phyloP scores from a whole-genome alignment of 2,797 vertebrate species.

The Cynodonichthys magdalenae region DNA sequence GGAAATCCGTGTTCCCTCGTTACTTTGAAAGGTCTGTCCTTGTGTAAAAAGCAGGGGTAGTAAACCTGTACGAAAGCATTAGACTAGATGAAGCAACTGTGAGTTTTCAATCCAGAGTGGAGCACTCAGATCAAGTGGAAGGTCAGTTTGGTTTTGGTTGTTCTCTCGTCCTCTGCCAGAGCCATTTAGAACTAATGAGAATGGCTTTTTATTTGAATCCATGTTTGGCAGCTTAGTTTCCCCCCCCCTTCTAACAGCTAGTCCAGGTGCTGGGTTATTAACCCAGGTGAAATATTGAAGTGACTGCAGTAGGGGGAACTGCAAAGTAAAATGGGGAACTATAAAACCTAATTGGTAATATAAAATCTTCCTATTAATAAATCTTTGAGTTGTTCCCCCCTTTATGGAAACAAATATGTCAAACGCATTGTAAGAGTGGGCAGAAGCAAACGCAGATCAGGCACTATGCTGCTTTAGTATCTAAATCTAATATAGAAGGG shows the following conservation, averaged over 20 bases:
- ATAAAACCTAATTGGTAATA: background rate
- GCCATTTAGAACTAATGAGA: constrained; percentile 61
- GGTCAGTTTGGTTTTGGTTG: constrained; percentile 57
- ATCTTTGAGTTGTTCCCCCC: background rate
- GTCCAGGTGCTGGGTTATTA: constrained; percentile 22
- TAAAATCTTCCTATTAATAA: constrained; percentile 9
- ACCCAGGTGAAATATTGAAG: constrained; percentile 5
- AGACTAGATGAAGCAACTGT: constrained; percentile 45
- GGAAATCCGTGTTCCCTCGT: constrained; percentile 59
- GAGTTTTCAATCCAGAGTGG: constrained; percentile 40
- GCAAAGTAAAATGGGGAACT: constrained; percentile 9
- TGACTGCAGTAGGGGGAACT: constrained; percentile 14
- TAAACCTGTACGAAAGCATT: constrained; percentile 57
- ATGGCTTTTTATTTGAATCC: constrained; percentile 43
- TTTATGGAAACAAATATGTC: background rate
- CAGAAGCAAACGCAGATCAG: background rate
- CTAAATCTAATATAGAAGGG: background rate
- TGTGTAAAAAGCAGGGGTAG: constrained; percentile 41
- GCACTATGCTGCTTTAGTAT: background rate
- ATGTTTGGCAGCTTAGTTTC: constrained; percentile 1
- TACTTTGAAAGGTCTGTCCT: constrained; percentile 69
- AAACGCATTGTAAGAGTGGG: background rate
- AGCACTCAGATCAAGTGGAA: constrained; percentile 65
- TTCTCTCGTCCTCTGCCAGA: constrained; percentile 49
- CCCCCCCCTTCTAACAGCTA: background rate